A percentile compares a stretch with the other conserved stretches of the same genome.
Evolutionary conservation across 2,888 invertebrate species (phyloP).

Genomic region (Mystacides longicornis): DNA sequence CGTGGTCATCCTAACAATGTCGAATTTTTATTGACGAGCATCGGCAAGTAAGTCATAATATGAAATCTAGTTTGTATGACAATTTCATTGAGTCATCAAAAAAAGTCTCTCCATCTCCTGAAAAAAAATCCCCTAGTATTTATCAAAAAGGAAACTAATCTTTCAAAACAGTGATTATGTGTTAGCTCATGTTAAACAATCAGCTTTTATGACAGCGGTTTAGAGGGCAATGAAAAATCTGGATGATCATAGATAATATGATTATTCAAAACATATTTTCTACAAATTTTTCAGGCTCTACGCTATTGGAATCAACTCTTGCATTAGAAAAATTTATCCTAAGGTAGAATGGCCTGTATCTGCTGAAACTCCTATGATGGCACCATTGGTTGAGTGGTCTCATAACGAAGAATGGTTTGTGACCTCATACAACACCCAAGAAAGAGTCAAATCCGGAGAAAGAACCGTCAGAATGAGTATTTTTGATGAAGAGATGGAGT

Average conservation of each 20-base stretch:
- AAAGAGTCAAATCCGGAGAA: slow-evolving; percentile 61
- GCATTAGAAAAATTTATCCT: slow-evolving; percentile 70
- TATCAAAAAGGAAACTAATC: no score
- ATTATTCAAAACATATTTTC: no score
- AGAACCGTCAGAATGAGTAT: slow-evolving; percentile 53
- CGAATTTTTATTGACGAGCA: slow-evolving; percentile 51
- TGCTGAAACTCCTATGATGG: slow-evolving; percentile 75
- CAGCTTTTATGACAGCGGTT: no score
- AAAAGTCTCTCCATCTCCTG: no score
- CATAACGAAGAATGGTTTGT: slow-evolving; percentile 73
- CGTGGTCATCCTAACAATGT: slow-evolving; percentile 58
- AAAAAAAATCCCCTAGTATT: no score
- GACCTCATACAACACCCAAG: slow-evolving; percentile 58
- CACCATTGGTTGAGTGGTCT: slow-evolving; percentile 82
- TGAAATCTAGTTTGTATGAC: no score
- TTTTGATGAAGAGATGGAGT: slow-evolving; percentile 60
- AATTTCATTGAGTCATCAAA: no score
- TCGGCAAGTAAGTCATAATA: slow-evolving; percentile 59
- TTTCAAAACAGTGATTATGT: no score
- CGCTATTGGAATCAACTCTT: slow-evolving; percentile 66
- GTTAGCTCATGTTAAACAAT: no score
- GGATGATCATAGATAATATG: no score
- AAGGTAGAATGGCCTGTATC: slow-evolving; percentile 74
- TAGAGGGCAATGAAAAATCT: no score
- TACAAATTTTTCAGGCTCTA: slow-evolving; percentile 64